Conservation (phyloP, 2,797 vertebrate genomes). For the Micromesistius poutassou region DNA sequence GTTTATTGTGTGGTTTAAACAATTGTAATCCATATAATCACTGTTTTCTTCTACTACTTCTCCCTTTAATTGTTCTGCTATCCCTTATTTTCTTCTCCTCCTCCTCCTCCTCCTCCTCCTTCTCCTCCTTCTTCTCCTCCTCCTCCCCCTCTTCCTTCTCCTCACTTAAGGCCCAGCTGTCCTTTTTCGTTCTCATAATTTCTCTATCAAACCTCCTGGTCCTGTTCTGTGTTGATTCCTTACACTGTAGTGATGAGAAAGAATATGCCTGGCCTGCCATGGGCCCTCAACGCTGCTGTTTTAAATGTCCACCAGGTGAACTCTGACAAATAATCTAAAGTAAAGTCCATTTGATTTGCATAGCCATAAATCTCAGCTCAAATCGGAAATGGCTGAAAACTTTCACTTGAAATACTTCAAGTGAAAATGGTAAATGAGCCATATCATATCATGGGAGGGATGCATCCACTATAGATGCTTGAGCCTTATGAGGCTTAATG, state of each 20-base stretch:
- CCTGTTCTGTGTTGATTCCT: conserved; percentile 14
- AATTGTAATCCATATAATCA: not conserved
- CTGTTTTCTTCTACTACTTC: not conserved
- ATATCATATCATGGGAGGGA: too few relatives aligned
- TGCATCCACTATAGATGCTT: not conserved
- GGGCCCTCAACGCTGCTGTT: not conserved
- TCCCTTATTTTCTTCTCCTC: not conserved
- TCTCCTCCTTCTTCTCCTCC: not conserved
- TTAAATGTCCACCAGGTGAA: conserved; percentile 68
- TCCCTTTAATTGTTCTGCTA: not conserved
- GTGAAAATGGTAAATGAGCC: not conserved
- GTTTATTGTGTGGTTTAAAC: not conserved
- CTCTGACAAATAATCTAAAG: not conserved
- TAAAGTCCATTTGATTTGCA: not conserved
- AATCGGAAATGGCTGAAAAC: not conserved
- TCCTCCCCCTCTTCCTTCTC: not conserved
- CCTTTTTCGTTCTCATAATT: conserved; percentile 19
- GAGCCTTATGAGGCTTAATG: too few relatives aligned
- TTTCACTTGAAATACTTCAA: not conserved
- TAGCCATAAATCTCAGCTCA: not conserved
- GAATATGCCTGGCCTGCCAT: not conserved
- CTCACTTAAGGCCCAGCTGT: conserved; percentile 53
- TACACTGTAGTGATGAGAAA: rapidly evolving
- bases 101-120: not conserved
- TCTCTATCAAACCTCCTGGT: conserved; percentile 35